phyloP scores from a whole-genome alignment of 2,888 invertebrate species.

The Lacanobia oleracea region DNA sequence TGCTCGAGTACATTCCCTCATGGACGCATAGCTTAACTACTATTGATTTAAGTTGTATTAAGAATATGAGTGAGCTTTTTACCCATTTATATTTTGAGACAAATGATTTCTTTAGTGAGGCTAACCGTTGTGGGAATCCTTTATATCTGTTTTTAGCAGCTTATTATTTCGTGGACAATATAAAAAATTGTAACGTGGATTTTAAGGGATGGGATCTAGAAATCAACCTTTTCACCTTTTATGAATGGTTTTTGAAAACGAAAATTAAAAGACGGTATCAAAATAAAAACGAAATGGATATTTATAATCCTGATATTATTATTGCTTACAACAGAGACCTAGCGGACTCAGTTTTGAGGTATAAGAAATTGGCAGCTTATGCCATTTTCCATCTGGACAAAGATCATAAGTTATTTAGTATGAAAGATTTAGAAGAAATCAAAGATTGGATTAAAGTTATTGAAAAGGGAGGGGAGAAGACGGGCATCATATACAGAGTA shows the following conservation, averaged over 20 bases:
- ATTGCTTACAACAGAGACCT: neutral
- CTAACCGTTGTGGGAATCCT: slow-evolving; percentile 2
- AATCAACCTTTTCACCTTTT: neutral
- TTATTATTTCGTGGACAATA: neutral
- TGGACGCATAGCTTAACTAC: neutral
- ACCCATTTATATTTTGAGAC: neutral
- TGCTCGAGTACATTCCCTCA: neutral
- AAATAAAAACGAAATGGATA: slow-evolving; percentile 6
- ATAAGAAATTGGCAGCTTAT: slow-evolving; percentile 3
- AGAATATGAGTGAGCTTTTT: neutral
- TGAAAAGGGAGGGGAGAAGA: slow-evolving; percentile 2
- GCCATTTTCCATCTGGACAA: neutral
- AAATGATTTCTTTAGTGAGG: neutral
- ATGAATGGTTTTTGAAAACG: slow-evolving; percentile 5
- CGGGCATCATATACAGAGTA: neutral
- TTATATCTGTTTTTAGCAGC: slow-evolving; percentile 6
- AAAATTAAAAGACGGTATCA: neutral
- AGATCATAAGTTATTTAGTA: neutral
- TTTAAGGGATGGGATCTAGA: neutral
- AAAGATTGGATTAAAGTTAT: neutral
- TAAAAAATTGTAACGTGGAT: neutral
- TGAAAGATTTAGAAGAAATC: slow-evolving; percentile 1
- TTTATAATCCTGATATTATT: slow-evolving; percentile 1
- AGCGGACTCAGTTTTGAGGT: slow-evolving; percentile 2
- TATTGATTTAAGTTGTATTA: neutral